These are phyloP conservation scores for Crossaster papposus DNA, from an alignment of 53 echinoderm and acorn worm species.

Conservation along the genomic window DNA sequence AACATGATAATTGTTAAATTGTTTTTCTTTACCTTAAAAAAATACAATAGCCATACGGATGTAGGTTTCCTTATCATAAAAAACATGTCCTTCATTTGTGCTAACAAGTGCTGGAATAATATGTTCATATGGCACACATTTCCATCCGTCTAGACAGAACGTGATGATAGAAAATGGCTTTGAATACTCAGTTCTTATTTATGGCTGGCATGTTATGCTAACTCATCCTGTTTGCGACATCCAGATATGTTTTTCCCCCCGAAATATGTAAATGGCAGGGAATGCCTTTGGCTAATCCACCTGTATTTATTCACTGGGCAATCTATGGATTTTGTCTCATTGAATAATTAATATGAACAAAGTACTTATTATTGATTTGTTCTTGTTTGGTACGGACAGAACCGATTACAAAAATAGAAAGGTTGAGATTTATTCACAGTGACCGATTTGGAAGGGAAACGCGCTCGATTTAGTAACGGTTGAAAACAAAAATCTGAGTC, in stretches of 20 bases:
- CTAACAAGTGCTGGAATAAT: too few species aligned
- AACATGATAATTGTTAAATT: neutral
- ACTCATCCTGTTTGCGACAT: neutral
- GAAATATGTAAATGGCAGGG: slow-evolving; percentile 24
- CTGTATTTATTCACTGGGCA: slow-evolving; percentile 18
- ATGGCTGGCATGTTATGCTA: neutral
- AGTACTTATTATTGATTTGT: slow-evolving; percentile 38
- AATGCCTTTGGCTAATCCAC: slow-evolving; percentile 2
- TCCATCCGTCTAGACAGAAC: too few species aligned
- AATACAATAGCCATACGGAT: too few species aligned
- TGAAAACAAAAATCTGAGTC: neutral
- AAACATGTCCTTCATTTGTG: too few species aligned
- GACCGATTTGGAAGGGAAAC: neutral
- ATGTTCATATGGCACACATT: too few species aligned
- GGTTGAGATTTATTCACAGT: slow-evolving; percentile 5
- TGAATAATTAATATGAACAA: slow-evolving; percentile 44
- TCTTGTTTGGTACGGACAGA: neutral
- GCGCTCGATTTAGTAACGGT: neutral
- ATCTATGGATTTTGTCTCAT: slow-evolving; percentile 21
- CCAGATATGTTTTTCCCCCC: neutral
- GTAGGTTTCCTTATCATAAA: too few species aligned
- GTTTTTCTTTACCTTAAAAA: too few species aligned
- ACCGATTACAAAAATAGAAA: neutral
- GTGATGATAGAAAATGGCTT: too few species aligned
- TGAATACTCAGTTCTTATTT: neutral